Percentiles rank a stretch among this genome's conserved stretches.
Conservation (phyloP, 1,140 invertebrate genomes). For the Camponotus floridanus region DNA sequence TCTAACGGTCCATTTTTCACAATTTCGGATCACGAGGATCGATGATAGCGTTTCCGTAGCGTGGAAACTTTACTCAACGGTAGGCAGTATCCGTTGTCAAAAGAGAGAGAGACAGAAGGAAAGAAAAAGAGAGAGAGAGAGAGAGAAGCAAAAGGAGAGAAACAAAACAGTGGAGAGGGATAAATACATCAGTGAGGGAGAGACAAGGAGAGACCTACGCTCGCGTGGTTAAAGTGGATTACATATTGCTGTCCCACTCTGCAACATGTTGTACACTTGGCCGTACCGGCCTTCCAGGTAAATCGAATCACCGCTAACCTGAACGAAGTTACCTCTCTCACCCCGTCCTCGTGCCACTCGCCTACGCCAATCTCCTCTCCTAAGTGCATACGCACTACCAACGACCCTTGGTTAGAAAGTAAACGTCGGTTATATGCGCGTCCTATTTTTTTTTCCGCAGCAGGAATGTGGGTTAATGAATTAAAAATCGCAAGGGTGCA, state of each 20-base stretch:
- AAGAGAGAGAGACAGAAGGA: neutral
- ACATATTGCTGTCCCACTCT: constrained; percentile 78
- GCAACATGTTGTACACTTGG: constrained; percentile 75
- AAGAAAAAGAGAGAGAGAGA: neutral
- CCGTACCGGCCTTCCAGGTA: constrained; percentile 73
- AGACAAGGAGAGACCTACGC: constrained; percentile 37
- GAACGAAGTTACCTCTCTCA: constrained; percentile 69
- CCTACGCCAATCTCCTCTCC: constrained; percentile 60
- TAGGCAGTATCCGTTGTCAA: constrained; percentile 7
- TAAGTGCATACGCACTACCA: constrained; percentile 56
- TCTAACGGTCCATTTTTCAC: neutral
- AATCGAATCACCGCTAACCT: constrained; percentile 79
- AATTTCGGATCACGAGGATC: neutral
- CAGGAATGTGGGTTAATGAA: constrained; percentile 12
- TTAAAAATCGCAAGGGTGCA: constrained; percentile 20
- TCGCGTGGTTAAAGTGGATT: constrained; percentile 78
- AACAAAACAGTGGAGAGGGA: neutral
- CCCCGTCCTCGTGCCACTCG: constrained; percentile 22
- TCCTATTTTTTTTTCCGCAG: neutral
- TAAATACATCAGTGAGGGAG: constrained; percentile 11
- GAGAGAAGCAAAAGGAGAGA: neutral
- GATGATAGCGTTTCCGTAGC: constrained; percentile 30
- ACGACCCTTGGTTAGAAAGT: constrained; percentile 41
- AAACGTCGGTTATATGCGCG: constrained; percentile 26
- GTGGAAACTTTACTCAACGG: constrained; percentile 28